A percentile compares a stretch with the other conserved stretches of the same genome.
These are phyloP conservation scores for Melanotaenia duboulayi DNA, from an alignment of 2,113 vertebrate genomes.

Conservation along the genomic window DNA sequence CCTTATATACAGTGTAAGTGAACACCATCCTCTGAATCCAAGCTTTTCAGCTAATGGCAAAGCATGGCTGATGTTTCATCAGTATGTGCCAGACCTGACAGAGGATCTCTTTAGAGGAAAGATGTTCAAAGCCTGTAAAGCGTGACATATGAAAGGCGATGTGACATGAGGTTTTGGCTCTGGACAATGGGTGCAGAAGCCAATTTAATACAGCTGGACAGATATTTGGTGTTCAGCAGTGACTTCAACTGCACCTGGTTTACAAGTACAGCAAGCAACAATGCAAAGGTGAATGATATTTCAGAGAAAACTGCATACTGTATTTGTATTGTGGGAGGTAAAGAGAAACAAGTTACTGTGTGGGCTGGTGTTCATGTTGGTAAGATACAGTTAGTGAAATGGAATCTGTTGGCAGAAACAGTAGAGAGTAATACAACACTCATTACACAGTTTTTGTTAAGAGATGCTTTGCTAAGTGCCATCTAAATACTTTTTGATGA, in stretches of 20 bases:
- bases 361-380: conserved; percentile 22
- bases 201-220: not conserved
- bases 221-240: not conserved
- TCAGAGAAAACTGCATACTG: not conserved
- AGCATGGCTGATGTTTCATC: conserved; percentile 19
- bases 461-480: conserved; percentile 12
- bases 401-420: conserved; percentile 30
- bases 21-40: not conserved
- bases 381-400: conserved; percentile 15
- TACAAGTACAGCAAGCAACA: conserved; percentile 5
- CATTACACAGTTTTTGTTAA: conserved; percentile 37
- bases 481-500: conserved; percentile 35
- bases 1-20: not conserved
- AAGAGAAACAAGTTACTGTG: not conserved
- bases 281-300: not conserved
- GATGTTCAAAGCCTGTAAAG: conserved; percentile 36
- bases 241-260: not conserved
- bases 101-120: conserved; percentile 16
- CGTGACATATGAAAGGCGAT: conserved; percentile 17
- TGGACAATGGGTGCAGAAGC: conserved; percentile 1
- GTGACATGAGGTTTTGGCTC: not conserved
- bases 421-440: conserved; percentile 35
- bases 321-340: not conserved
- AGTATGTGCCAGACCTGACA: conserved; percentile 57
- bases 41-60: conserved; percentile 16